phyloP scores from a whole-genome alignment of 2,797 vertebrate genomes.

The Melanotaenia parkinsoni region DNA sequence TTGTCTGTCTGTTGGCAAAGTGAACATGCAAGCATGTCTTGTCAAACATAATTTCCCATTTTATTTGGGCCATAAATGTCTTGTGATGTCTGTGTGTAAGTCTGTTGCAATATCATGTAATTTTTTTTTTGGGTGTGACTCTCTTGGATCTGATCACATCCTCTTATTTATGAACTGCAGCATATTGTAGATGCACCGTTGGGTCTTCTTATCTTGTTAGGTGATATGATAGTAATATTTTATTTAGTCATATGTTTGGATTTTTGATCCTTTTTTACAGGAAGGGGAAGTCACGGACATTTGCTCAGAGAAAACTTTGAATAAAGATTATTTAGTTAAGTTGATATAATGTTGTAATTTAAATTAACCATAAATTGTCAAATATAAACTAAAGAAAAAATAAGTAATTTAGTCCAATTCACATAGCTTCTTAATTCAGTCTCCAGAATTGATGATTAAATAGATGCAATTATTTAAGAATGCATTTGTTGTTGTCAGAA shows the following conservation, averaged over 20 bases:
- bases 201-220: conserved; percentile 28
- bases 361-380: background rate
- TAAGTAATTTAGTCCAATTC: background rate
- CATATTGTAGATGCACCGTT: background rate
- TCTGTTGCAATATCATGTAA: background rate
- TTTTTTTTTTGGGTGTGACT: conserved; percentile 18
- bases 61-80: conserved; percentile 50
- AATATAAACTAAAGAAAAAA: background rate
- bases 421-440: background rate
- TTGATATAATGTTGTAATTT: background rate
- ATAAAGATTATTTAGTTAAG: background rate
- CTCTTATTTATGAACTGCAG: conserved; percentile 34
- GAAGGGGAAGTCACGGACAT: background rate
- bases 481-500: background rate
- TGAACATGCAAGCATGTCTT: background rate
- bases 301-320: background rate
- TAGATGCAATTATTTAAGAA: background rate
- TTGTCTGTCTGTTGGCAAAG: background rate
- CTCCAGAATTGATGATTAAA: background rate
- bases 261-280: conserved; percentile 4
- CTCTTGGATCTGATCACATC: conserved; percentile 38
- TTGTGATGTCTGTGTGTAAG: conserved; percentile 15
- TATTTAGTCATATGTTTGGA: conserved; percentile 7
- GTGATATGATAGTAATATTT: conserved; percentile 36
- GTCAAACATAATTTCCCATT: conserved; percentile 31